Percentiles rank a stretch among this genome's conserved stretches.
Conservation (phyloP, 1,140 invertebrate species). For the Propsilocerus akamusi region DNA sequence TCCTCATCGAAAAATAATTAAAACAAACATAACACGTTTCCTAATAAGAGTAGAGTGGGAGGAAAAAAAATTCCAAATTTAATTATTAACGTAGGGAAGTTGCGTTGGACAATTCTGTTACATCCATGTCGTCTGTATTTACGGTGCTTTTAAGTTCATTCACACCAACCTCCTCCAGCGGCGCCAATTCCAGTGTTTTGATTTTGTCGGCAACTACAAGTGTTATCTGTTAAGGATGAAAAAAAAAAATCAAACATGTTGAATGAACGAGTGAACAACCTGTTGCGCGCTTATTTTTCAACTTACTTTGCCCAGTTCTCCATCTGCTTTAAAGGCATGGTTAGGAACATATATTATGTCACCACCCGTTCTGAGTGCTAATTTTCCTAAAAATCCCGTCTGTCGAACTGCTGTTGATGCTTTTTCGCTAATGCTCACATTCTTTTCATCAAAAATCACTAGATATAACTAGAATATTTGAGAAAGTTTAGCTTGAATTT, state of each 20-base stretch:
- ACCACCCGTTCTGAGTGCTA: not conserved
- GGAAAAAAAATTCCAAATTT: too few species aligned
- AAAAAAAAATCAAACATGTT: not conserved
- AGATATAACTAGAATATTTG: not conserved
- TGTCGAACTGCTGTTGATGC: not conserved
- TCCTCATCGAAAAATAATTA: too few species aligned
- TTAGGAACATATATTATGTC: conserved; percentile 1
- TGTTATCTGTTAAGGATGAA: not conserved
- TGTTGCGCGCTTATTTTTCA: too few species aligned
- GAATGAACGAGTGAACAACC: not conserved
- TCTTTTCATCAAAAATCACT: not conserved
- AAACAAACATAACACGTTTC: too few species aligned
- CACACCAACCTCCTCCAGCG: not conserved
- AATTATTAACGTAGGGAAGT: too few species aligned
- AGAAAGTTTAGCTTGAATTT: not conserved
- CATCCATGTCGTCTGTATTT: too few species aligned
- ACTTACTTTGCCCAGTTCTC: not conserved
- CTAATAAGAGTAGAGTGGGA: too few species aligned
- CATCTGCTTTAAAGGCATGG: not conserved
- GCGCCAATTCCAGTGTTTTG: not conserved
- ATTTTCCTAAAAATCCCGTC: conserved; percentile 1
- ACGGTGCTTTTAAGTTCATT: not conserved
- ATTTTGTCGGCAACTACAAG: not conserved
- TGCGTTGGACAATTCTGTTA: too few species aligned
- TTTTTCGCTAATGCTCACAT: not conserved